phyloP scores from a whole-genome alignment of 2,113 vertebrate species.

The Corydoras maculifer region DNA sequence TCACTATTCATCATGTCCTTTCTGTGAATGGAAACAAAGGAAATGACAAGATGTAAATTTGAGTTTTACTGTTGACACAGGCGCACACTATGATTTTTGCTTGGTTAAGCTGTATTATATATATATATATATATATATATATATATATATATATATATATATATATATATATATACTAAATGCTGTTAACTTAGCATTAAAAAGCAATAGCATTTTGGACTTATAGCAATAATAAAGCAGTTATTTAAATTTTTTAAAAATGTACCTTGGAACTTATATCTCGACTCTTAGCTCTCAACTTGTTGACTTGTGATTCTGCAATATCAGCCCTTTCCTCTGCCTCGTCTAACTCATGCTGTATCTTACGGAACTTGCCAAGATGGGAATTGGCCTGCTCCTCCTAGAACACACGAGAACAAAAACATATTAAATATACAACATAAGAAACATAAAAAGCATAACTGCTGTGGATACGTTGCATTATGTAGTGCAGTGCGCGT shows the following conservation, averaged over 20 bases:
- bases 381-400: constrained; percentile 64
- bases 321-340: constrained; percentile 51
- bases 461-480: not conserved
- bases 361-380: constrained; percentile 58
- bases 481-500: constrained; percentile 37
- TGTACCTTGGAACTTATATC: constrained; percentile 44
- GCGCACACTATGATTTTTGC: not conserved
- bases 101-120: not conserved
- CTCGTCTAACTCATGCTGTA: constrained; percentile 53
- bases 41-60: not conserved
- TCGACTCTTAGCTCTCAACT: constrained; percentile 48
- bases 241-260: constrained; percentile 59
- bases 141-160: too few species aligned
- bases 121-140: too few species aligned
- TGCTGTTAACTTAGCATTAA: not conserved
- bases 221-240: constrained; percentile 28
- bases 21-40: constrained; percentile 48
- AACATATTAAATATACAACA: not conserved
- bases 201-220: not conserved
- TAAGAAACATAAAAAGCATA: not conserved
- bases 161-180: too few species aligned
- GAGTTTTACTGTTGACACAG: not conserved
- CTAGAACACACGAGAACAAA: constrained; percentile 39
- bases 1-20: constrained; percentile 62
- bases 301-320: constrained; percentile 52